Conservation (phyloP, 2,888 invertebrate species). For the Ceramica pisi region DNA sequence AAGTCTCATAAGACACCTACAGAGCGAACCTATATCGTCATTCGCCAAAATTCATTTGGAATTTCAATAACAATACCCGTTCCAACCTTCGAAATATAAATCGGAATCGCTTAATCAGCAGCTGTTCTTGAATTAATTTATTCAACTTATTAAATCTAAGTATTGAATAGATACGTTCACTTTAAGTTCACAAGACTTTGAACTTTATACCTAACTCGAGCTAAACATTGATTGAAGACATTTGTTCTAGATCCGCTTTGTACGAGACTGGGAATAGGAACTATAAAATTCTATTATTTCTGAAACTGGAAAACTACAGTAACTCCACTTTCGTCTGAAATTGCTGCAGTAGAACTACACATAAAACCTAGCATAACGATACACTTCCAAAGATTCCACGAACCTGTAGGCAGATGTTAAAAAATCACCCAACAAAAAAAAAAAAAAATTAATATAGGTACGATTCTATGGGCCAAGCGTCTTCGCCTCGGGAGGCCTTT, state of each 20-base stretch:
- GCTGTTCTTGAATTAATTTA: constrained; percentile 16
- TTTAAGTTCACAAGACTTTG: not conserved
- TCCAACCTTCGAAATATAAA: not conserved
- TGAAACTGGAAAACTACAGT: not conserved
- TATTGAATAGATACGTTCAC: not conserved
- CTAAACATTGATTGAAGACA: constrained; percentile 5
- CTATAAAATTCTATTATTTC: constrained; percentile 31
- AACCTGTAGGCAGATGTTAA: not conserved
- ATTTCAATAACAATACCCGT: constrained; percentile 26
- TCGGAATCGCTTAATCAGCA: not conserved
- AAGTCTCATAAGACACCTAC: constrained; percentile 8
- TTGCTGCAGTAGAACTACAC: constrained; percentile 5
- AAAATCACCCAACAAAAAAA: too few species aligned
- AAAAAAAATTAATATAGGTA: too few species aligned
- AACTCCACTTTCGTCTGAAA: constrained; percentile 8
- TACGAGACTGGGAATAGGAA: constrained; percentile 13
- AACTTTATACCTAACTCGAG: constrained; percentile 13
- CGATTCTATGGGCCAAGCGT: too few species aligned
- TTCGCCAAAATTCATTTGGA: not conserved
- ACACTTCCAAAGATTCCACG: not conserved
- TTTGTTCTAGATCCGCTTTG: not conserved
- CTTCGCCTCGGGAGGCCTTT: too few species aligned
- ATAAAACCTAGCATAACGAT: not conserved
- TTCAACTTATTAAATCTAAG: not conserved
- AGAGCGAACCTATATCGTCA: not conserved